Conservation (phyloP, 2,113 vertebrate species). For the Heterotilapia buettikoferi region DNA sequence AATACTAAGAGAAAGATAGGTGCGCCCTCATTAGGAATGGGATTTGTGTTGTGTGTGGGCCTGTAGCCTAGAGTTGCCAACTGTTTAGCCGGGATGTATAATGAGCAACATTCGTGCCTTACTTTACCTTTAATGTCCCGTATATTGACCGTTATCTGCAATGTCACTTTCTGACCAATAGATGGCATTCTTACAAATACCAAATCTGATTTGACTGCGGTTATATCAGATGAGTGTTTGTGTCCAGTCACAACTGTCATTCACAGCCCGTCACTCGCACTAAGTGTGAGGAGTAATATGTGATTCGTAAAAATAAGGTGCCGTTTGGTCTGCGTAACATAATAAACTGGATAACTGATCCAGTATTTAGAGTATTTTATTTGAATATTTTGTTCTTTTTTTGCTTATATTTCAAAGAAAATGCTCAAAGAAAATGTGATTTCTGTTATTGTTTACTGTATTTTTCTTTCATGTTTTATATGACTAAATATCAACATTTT, state of each 20-base stretch:
- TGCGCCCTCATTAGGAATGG: not conserved
- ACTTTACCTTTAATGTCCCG: not conserved
- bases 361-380: not conserved
- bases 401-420: not conserved
- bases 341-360: not conserved
- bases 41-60: rapidly evolving
- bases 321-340: not conserved
- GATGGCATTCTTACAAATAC: rapidly evolving
- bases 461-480: not conserved
- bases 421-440: not conserved
- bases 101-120: rapidly evolving
- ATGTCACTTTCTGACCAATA: not conserved
- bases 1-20: not conserved
- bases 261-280: rapidly evolving
- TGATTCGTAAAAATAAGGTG: not conserved
- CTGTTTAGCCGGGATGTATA: rapidly evolving
- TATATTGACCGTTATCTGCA: not conserved
- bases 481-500: not conserved
- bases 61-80: not conserved
- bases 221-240: not conserved
- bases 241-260: not conserved
- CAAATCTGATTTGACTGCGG: rapidly evolving
- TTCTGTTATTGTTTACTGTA: not conserved
- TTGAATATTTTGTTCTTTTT: not conserved
- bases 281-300: not conserved